Evolutionary conservation across 2,888 invertebrate species (phyloP).

Genomic region (Melanchra persicariae): DNA sequence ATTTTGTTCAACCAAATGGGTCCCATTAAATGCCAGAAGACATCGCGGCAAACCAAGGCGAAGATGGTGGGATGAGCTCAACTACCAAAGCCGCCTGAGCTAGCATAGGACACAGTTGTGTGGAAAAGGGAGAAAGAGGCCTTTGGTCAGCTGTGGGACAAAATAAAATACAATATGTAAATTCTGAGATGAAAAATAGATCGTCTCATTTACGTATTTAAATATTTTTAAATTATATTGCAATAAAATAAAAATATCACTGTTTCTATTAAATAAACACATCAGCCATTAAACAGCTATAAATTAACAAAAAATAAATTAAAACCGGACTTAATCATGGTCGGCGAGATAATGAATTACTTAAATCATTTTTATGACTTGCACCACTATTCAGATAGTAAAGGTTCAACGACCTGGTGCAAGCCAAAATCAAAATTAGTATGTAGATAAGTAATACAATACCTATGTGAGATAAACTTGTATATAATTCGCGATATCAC

Average conservation of each 20-base stretch:
- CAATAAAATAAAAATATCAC: background rate
- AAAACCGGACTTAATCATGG: background rate
- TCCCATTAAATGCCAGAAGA: too few relatives aligned
- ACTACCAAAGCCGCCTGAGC: too few relatives aligned
- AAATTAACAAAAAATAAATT: background rate
- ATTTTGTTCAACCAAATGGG: background rate
- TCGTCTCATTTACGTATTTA: background rate
- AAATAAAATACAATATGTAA: too few relatives aligned
- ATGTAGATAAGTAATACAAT: background rate
- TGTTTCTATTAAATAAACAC: background rate
- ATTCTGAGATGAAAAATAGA: background rate
- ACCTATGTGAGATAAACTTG: background rate
- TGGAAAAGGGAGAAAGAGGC: too few relatives aligned
- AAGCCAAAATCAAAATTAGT: background rate
- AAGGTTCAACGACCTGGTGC: background rate
- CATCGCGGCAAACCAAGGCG: too few relatives aligned
- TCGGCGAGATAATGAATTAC: background rate
- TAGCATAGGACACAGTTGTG: too few relatives aligned
- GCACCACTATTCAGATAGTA: background rate
- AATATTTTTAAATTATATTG: background rate
- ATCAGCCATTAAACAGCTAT: background rate
- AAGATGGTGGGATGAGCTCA: too few relatives aligned
- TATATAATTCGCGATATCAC: constrained; percentile 4
- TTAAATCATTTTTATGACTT: background rate
- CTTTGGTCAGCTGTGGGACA: too few relatives aligned